Evolutionary conservation across 2,113 vertebrate genomes (phyloP).

Genomic region (human): GRCh38 chr3:58685501-58686000

Average conservation of each 20-base stretch:
- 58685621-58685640: background rate
- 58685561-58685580: background rate
- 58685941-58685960: background rate
- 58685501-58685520: background rate
- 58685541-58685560: background rate
- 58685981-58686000: background rate
- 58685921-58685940: background rate
- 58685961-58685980: background rate
- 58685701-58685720: background rate
- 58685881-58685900: background rate
- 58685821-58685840: rapidly evolving
- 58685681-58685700: background rate
- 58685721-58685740: background rate
- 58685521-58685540: background rate
- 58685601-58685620: background rate
- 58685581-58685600: background rate
- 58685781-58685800: background rate
- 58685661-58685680: background rate
- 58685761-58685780: background rate
- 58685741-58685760: background rate
- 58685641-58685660: background rate
- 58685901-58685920: background rate
- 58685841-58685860: background rate
- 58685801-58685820: background rate
- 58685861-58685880: background rate